Base-by-base conservation (phyloP, 2,113 vertebrate species). In the Atrichornis clamosus region DNA sequence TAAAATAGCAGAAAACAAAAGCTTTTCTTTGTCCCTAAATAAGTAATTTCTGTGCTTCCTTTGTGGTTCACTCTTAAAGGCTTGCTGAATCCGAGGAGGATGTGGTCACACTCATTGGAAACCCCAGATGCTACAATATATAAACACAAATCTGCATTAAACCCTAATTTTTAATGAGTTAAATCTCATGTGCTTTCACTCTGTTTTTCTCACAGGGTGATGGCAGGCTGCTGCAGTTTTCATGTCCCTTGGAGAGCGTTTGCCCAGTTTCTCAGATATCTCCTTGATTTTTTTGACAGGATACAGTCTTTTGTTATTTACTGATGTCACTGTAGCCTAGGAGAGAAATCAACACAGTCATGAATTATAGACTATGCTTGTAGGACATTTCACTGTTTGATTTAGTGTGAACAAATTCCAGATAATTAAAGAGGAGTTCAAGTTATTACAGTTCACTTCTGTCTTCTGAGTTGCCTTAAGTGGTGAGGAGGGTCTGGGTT, bases 311-410 rank as follows among this genome's bases (percentile, higher is more conserved):
- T 87, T 93, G 80, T 96, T 93, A 87, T 94, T 96, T 92, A 94
- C 87, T 94, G 94, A 91, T 94, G 94, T 95, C 94, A 94, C 75
- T 92, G 94, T 95, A 96, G 86, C 91, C 96, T 93, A 89, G 93
- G 93, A 97, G 96, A 96, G 83, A 95, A 94, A 93, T 91, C 90
- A 96, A 95, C 84, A 91, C 44, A 49, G 67, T 72, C 13, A 30
- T 92, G 84, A 97, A 96, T 97, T 93, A 97, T 39, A 56, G 72
- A 46, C 37, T 68, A 11, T 39, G 70, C 42, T 74, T 78, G 82
- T 76, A 90, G 84, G 84, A 91, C 44, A 28, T 52, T 85, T 90
- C 85, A 75, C 44, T 84, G 55, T 47, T 74, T 42, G 67, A 74
- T 92, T 89, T 94, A 82, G 59, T 77, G 87, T 74, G 90, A 95